These are phyloP conservation scores for Ciconia maguari DNA, from an alignment of 2,113 vertebrate species.

Conservation along the genomic window DNA sequence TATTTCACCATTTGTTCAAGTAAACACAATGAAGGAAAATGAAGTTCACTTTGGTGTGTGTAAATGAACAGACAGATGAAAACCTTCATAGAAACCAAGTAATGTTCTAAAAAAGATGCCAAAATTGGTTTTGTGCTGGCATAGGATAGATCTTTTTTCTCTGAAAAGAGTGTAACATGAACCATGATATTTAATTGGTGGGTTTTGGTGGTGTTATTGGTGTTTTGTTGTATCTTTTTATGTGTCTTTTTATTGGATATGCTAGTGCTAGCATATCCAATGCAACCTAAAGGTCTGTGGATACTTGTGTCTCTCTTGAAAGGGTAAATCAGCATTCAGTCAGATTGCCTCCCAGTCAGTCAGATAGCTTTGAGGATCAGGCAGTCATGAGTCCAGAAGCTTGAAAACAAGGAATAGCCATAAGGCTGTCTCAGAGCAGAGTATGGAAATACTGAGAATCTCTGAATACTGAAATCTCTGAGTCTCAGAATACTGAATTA, in stretches of 20 bases:
- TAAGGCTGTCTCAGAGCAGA: neutral
- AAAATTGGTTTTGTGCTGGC: neutral
- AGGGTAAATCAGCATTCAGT: neutral
- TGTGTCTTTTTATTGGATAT: neutral
- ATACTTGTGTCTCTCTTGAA: neutral
- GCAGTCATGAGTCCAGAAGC: neutral
- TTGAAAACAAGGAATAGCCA: neutral
- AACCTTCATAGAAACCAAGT: neutral
- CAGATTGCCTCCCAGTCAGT: neutral
- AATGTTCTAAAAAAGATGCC: neutral
- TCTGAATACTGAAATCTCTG: neutral
- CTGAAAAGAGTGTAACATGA: neutral
- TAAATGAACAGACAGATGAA: neutral
- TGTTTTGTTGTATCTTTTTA: neutral
- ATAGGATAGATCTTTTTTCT: neutral
- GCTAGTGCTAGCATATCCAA: neutral
- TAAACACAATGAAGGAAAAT: neutral
- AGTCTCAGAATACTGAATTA: neutral
- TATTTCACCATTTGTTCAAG: neutral
- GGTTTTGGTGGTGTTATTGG: neutral
- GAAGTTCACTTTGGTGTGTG: neutral
- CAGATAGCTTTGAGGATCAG: neutral
- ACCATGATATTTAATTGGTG: neutral
- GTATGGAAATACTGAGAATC: neutral
- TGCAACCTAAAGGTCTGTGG: neutral